phyloP scores from a whole-genome alignment of 2,888 invertebrate species.

The Platycheirus albimanus region DNA sequence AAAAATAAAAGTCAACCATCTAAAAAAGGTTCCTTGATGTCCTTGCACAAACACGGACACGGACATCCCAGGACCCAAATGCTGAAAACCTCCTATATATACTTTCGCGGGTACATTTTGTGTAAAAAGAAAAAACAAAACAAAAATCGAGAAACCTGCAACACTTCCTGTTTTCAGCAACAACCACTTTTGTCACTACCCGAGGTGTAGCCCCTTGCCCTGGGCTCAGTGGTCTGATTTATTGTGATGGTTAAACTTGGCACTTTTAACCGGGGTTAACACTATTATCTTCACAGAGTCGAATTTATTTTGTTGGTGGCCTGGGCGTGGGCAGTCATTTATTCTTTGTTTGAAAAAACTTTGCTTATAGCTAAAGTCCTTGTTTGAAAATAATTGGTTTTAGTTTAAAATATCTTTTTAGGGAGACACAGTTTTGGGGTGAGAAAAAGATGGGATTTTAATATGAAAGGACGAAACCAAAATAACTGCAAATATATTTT shows the following conservation, averaged over 20 bases:
- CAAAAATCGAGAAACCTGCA: constrained; percentile 2
- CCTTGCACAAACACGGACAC: constrained; percentile 6
- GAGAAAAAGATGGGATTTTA: no score
- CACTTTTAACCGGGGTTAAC: constrained; percentile 54
- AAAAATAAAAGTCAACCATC: constrained; percentile 24
- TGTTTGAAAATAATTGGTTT: no score
- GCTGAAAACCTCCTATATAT: no score
- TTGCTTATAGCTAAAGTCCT: no score
- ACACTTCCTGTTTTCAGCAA: constrained; percentile 30
- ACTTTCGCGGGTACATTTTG: neutral
- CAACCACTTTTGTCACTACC: constrained; percentile 41
- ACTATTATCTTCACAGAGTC: constrained; percentile 34
- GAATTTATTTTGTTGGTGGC: neutral
- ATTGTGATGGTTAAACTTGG: constrained; percentile 59
- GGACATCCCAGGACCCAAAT: neutral
- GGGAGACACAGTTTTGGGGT: no score
- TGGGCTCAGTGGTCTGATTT: constrained; percentile 37
- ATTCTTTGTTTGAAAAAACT: no score
- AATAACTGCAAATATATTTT: no score
- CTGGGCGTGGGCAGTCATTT: no score
- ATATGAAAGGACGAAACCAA: no score
- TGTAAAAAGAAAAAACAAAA: no score
- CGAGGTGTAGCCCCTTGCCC: constrained; percentile 5
- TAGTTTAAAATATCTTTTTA: no score
- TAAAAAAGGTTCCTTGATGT: constrained; percentile 3